Base-by-base conservation (phyloP, 2,113 vertebrate species). In the Ammospiza nelsoni region DNA sequence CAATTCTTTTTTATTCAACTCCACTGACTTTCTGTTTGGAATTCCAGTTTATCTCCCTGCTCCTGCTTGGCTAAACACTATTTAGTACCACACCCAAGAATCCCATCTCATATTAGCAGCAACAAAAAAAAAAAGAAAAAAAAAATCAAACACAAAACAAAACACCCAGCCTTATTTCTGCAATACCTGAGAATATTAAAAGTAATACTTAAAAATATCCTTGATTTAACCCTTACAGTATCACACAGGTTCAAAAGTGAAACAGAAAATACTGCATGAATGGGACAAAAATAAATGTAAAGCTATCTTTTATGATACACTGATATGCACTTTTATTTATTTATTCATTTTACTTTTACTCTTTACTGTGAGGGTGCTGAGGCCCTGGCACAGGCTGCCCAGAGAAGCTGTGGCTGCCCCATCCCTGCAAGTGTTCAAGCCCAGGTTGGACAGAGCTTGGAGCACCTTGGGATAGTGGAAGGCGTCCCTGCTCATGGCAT, bases 361-460 rank as follows among this genome's bases (percentile, higher is more conserved):
- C 46, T 29, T 68, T 14, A 6, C 20, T 55, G 24, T 12, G n/a
- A 48, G 24, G 24, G 7, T 35, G n/a, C 16, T 0, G n/a, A 62
- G n/a, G 20, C n/a, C 16, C 62, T 62, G 55, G 55, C 39, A 55
- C 55, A 55, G 29, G 21, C 0, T 83, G 3, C 11, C 13, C 71
- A 68, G 39, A 35, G 62, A 1, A 10, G 46, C 29, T 75, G 46
- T 25, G 46, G 24, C 2, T 82, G 71, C 19, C 29, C 41, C 71
- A 68, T 10, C 29, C 55, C 78, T 69, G 71, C 48, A 0, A 49
- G 41, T 23, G 48, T 11, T 0, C 63, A 27, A 48, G 21, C 13
- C n/a, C 55, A 29, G 20, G 3, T 0, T 82, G 52, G 68, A n/a
- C 0, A 0, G 9, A 12, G 12, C 9, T 59, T 17, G 62, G 71